Base-by-base conservation (phyloP, 2,888 invertebrate genomes). In the Oligia latruncula region DNA sequence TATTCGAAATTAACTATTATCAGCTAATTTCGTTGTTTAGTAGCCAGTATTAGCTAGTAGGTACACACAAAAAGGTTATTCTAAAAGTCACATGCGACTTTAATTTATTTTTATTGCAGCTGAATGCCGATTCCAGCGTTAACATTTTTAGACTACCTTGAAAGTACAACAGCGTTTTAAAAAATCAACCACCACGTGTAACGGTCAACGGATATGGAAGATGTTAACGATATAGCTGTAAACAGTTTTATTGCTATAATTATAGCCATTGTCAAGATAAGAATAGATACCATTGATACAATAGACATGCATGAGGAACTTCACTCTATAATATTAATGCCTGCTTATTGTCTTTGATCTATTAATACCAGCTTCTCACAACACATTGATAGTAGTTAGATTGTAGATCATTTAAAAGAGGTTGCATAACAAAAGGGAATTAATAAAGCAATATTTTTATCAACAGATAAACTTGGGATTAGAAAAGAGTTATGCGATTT, bases 231-330 rank as follows among this genome's bases (percentile, higher is more conserved):
- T 73, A 29, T 15, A 49, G 60, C 52, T 13, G 52, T 85, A 77
- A 84, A 81, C 60, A 60, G 11, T 43, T 68, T 64, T 68, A 83
- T 40, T 43, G 35, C n/a, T 73, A 68, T 74, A 60, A 40, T 77
- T 68, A 68, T 60, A 65, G 1, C 67, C 60, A 77, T 77, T 84
- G 78, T 82, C 20, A 40, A 20, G 55, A 74, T 85, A 82, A 67
- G 40, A 86, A 74, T 82, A 84, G 67, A 82, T 67, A 68, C 35
- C n/a, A 62, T 62, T 49, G 20, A n/a, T n/a, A 55, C 71, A 82
- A 82, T 82, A 52, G 73, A 67, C 65, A 65, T 5, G 43, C 64
- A 71, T 60, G 77, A 58, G 17, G 43, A 35, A 71, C 46, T 52
- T 80, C 43, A 73, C 15, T 58, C 11, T 60, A 1, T 67, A 62